Evolutionary conservation across 2,797 vertebrate species (phyloP).

Genomic region (Chloroceryle inda): DNA sequence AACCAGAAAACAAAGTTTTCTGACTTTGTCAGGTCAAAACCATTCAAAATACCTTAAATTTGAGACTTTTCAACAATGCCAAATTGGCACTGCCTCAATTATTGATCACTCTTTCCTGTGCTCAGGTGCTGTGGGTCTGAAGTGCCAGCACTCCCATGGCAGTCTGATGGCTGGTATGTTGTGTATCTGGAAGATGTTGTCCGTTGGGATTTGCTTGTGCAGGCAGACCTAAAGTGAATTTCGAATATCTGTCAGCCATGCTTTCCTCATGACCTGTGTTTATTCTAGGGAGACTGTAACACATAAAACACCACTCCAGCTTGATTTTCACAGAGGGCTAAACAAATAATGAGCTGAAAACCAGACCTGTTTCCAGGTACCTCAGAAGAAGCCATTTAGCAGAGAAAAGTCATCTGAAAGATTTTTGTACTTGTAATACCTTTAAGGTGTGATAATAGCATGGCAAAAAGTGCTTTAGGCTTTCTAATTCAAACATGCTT

Average conservation of each 20-base stretch:
- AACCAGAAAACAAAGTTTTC: neutral
- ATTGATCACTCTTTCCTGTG: neutral
- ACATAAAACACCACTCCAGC: neutral
- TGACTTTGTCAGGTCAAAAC: neutral
- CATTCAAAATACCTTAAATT: neutral
- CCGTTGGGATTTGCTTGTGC: neutral
- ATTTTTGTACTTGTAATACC: neutral
- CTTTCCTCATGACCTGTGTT: neutral
- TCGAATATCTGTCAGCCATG: neutral
- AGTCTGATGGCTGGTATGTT: accelerated
- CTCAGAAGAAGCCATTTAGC: neutral
- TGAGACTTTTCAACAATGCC: neutral
- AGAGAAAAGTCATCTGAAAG: neutral
- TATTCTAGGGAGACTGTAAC: neutral
- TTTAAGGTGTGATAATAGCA: neutral
- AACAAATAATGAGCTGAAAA: neutral
- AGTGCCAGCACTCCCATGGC: neutral
- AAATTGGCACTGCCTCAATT: neutral
- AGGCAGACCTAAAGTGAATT: neutral
- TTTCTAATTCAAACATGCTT: neutral
- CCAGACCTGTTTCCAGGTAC: neutral
- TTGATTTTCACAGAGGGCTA: neutral
- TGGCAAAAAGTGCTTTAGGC: neutral
- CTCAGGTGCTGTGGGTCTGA: neutral
- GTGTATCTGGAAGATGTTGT: neutral